Base-by-base conservation (phyloP, 35 echinoderm and acorn worm species). In the Heliocidaris erythrogramma region DNA sequence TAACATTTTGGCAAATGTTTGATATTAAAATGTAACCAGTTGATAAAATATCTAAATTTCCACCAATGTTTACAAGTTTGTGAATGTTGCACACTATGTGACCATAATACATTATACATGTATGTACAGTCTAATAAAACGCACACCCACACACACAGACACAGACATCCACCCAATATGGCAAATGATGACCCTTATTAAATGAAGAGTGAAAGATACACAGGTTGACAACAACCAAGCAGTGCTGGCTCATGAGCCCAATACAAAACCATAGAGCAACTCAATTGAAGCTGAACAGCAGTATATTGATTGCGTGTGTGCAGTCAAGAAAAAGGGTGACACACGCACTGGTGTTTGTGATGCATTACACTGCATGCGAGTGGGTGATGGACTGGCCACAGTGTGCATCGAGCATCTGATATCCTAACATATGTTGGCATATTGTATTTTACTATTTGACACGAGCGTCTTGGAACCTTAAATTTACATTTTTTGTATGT, bases 231-330 rank as follows among this genome's bases (percentile, higher is more conserved):
- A 78, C 6, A 69, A 78, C 18, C 65, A 78, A 78, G 65, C 17
- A 18, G 18, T 78, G 14, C 5, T 78, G 65, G 18, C 27, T 78
- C 65, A 78, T 59, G 29, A 48, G 31, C 5, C 13, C 88, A 3
- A 59, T 52, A 92, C 90, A 49, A 59, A 52, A 92, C 91, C 88
- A 90, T 90, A 47, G 13, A 47, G 48, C 32, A 90, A 18, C 30
- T 90, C 48, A 47, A 90, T 90, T 90, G 35, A 90, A 9, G 32
- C 35, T 32, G 27, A 48, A 47, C 48, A 48, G 30, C 86, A 90
- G 88, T 13, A 47, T 49, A 90, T 90, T 90, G 35, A 90, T 90
- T 47, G 48, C 17, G 48, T 48, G 88, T 48, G 48, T 21, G 48
- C 32, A 35, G 48, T 50, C 48, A 35, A 90, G 31, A 90, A n/a